phyloP scores from a whole-genome alignment of 2,113 vertebrate species.

The Microcebus ravelobensis region DNA sequence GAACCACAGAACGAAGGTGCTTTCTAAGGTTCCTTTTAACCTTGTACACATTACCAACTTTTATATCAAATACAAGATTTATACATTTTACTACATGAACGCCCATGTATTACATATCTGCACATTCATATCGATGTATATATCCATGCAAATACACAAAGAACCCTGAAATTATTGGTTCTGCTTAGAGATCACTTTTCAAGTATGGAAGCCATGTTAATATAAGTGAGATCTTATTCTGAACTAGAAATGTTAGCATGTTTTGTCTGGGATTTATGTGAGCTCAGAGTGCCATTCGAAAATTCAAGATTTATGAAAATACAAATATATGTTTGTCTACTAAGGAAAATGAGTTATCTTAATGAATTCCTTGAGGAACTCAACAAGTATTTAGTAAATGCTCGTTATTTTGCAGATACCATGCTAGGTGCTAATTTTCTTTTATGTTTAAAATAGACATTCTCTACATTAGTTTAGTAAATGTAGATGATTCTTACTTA shows the following conservation, averaged over 20 bases:
- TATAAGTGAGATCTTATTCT: not conserved
- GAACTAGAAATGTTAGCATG: not conserved
- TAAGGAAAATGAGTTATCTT: not conserved
- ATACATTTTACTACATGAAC: not conserved
- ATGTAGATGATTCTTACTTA: conserved; percentile 22
- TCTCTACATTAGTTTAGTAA: not conserved
- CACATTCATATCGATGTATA: not conserved
- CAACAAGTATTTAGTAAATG: conserved; percentile 32
- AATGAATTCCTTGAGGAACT: not conserved
- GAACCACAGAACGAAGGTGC: not conserved
- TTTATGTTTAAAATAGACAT: conserved; percentile 3
- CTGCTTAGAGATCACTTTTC: not conserved
- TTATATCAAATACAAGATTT: not conserved
- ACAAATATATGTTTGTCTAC: not conserved
- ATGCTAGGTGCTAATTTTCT: conserved; percentile 29
- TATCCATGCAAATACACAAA: not conserved
- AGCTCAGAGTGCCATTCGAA: not conserved
- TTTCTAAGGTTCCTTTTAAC: not conserved
- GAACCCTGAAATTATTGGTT: not conserved
- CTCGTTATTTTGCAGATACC: not conserved
- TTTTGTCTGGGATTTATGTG: conserved; percentile 25
- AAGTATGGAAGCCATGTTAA: not conserved
- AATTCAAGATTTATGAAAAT: conserved; percentile 38
- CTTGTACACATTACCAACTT: not conserved
- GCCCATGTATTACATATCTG: not conserved